Base-by-base conservation (phyloP, 1,140 invertebrate genomes). In the Amphibalanus amphitrite region DNA sequence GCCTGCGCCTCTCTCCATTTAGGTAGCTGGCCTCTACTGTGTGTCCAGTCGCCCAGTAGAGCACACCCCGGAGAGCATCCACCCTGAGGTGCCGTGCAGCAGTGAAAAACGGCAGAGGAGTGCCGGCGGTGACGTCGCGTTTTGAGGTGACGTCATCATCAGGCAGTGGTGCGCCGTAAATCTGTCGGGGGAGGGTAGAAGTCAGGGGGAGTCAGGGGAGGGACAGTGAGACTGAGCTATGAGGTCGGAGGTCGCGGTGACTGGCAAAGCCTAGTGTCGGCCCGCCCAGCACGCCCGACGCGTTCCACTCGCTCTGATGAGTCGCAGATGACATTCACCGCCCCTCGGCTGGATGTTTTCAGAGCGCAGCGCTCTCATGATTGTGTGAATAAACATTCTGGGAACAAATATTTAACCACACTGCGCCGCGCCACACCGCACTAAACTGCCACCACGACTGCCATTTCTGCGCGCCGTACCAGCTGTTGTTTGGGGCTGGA, bases 21-120 rank as follows among this genome's bases (percentile, higher is more conserved):
- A 93, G 80, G 67, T 86, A 82, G 0, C 90, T 86, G 47, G 88
- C 87, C 80, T 92, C 89, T 0, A 97, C 85, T 0, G 88, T 87
- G 73, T 90, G 86, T 0, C 86, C 86, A 0, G 92, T 95, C 15
- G 90, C 89, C 89, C 92, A 97, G 77, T 95, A 93, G 28, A 97
- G 82, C 74, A 88, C 88, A 0, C 90, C 93, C 74, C 87, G 85
- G 4, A 88, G 74, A 0, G 91, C 86, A 78, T 97, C 93, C 29
- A 95, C 86, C 28, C 87, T 86, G 26, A 95, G 79, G 76, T 91
- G 88, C 76, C 89, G 88, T 6, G 90, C 90, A 28, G 88, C 84
- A 1, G 89, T 89, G 23, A 91, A 81, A 72, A 91, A 86, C 3
- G 87, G 87, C 69, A 94, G 84, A 10, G 87, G 87, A 0, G 29